Percentiles rank a stretch among this genome's conserved stretches.
phyloP scores from a whole-genome alignment of 2,113 vertebrate species.

The Tretioscincus oriximinensis region DNA sequence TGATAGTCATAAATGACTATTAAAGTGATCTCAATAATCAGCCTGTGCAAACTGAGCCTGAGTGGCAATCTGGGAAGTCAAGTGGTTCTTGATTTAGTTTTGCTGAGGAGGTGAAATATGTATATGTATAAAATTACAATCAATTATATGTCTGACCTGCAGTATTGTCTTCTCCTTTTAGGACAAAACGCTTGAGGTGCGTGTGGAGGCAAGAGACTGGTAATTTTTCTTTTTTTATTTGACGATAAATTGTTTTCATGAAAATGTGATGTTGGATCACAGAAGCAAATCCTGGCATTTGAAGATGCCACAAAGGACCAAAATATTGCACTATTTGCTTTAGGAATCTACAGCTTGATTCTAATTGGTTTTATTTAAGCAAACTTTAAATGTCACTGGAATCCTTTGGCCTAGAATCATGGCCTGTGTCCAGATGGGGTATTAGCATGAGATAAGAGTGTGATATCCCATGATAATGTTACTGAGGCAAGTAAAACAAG shows the following conservation, averaged over 20 bases:
- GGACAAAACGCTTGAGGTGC: constrained; percentile 68
- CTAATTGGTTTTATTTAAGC: background rate
- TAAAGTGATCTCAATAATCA: too few relatives aligned
- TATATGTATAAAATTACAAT: background rate
- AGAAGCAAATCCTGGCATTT: background rate
- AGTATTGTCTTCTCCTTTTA: constrained; percentile 52
- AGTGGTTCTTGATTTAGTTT: too few relatives aligned
- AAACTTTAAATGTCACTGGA: too few relatives aligned
- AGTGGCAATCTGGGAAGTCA: too few relatives aligned
- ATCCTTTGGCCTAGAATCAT: too few relatives aligned
- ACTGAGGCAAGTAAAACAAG: too few relatives aligned
- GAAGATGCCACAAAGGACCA: background rate
- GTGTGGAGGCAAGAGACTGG: constrained; percentile 71
- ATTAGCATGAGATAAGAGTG: too few relatives aligned
- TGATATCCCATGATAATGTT: too few relatives aligned
- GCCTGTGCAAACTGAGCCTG: too few relatives aligned
- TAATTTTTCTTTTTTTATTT: constrained; percentile 52
- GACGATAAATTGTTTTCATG: background rate
- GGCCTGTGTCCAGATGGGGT: too few relatives aligned
- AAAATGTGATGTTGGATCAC: background rate
- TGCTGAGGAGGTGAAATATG: too few relatives aligned
- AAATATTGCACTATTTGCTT: background rate
- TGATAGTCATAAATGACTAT: too few relatives aligned
- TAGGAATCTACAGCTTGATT: background rate
- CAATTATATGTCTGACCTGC: constrained; percentile 13